Evolutionary conservation across 1,140 invertebrate genomes (phyloP).

Genomic region (Polypedilum pembai): DNA sequence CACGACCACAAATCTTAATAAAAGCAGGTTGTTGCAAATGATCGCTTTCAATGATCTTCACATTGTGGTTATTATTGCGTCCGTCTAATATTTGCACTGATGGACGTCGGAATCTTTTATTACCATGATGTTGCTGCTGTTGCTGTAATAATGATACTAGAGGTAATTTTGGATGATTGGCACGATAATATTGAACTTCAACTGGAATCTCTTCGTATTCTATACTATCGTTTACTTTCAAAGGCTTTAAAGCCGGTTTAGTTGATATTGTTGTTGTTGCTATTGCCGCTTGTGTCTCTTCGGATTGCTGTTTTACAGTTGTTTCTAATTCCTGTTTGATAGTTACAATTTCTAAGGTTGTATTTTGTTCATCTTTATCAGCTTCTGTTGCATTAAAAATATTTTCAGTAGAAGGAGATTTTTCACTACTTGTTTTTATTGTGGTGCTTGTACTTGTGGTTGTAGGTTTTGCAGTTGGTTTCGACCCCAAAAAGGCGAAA

Average conservation of each 20-base stretch:
- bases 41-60: background rate
- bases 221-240: background rate
- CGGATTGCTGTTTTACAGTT: conserved; percentile 1
- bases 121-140: background rate
- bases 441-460: background rate
- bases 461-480: background rate
- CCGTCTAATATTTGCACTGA: background rate
- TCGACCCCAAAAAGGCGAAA: background rate
- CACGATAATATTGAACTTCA: conserved; percentile 24
- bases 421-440: background rate
- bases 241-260: conserved; percentile 1
- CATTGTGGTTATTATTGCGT: background rate
- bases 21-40: background rate
- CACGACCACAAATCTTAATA: background rate
- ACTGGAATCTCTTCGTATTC: conserved; percentile 22
- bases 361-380: background rate
- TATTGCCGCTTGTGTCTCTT: background rate
- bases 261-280: background rate
- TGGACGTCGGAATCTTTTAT: conserved; percentile 7
- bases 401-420: no score
- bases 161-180: conserved; percentile 9
- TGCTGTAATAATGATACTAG: background rate
- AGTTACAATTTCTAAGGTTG: background rate
- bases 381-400: background rate
- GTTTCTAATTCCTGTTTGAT: background rate